These are phyloP conservation scores for Pyrgus malvae DNA, from an alignment of 2,888 invertebrate genomes.

Conservation along the genomic window DNA sequence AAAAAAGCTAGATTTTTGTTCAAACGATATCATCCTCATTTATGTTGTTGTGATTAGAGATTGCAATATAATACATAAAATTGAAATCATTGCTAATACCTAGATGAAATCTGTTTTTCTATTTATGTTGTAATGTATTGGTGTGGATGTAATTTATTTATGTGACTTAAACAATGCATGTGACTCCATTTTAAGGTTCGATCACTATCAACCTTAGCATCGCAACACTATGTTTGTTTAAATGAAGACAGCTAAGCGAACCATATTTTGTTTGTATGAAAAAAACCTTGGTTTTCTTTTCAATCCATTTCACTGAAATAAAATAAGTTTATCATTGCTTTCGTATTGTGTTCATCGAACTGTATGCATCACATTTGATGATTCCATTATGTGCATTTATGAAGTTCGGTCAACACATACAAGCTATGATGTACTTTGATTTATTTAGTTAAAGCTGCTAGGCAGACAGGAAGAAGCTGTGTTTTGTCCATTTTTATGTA, in stretches of 20 bases:
- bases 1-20: too few species aligned
- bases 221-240: neutral
- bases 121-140: too few species aligned
- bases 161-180: too few species aligned
- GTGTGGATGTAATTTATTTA: too few species aligned
- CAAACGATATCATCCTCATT: too few species aligned
- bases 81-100: too few species aligned
- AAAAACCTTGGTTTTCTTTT: neutral
- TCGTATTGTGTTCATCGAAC: constrained; percentile 5
- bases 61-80: too few species aligned
- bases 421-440: neutral
- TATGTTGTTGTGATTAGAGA: too few species aligned
- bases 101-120: too few species aligned
- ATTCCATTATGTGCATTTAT: constrained; percentile 11
- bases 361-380: constrained; percentile 2
- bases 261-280: neutral
- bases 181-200: too few species aligned
- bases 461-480: constrained; percentile 9
- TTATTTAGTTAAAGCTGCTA: constrained; percentile 18
- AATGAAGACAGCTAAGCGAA: too few species aligned
- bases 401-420: constrained; percentile 3
- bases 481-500: constrained; percentile 27
- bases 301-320: neutral
- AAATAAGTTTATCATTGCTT: neutral
- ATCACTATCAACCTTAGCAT: too few species aligned